Evolutionary conservation across 1,140 invertebrate genomes (phyloP), one percentile per base, ranked within the genome.

Genomic region (Psilanteris sp.): DNA sequence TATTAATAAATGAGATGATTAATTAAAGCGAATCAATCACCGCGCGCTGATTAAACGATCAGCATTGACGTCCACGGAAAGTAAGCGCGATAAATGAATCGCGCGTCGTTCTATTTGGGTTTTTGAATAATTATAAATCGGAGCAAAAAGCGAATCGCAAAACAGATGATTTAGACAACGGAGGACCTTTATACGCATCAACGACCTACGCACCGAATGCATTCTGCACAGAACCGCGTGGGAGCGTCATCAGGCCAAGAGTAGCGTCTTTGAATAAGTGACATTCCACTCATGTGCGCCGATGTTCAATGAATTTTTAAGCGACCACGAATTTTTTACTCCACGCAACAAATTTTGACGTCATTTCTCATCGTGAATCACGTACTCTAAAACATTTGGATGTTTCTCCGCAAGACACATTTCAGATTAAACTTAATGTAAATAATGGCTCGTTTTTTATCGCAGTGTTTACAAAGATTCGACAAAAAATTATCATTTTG

Each of bases 221-320:
- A 43, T 54, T 44, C 26, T 39, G 16, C n/a, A 48, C 22, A 14
- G 24, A 7, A 41, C 10, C 10, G 64, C 64, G 64, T 68, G 43
- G 64, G 64, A 68, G 41, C 32, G 20, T 22, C 9, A 13, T 4
- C n/a, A n/a, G 22, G 27, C 13, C 46, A n/a, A 6, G 22, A 26
- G 0, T 24, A 18, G 6, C 31, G 29, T 39, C 24, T 37, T 26
- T 24, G 46, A 54, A 66, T 66, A 54, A 26, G 29, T 43, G 27
- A 44, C 37, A 66, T 66, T 54, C 61, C 46, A 44, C 22, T 37
- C 43, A 4, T 8, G 54, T 34, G 15, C 55, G n/a, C 15, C 26
- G 26, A 52, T 34, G 26, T 41, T 22, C 50, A 32, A 39, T 46
- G 50, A 41, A 68, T 68, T 48, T 41, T 16, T 39, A 57, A 48